Percentiles rank a stretch among this genome's conserved stretches.
Conservation (phyloP, 2,113 vertebrate species). For the Trogon melanurus region DNA sequence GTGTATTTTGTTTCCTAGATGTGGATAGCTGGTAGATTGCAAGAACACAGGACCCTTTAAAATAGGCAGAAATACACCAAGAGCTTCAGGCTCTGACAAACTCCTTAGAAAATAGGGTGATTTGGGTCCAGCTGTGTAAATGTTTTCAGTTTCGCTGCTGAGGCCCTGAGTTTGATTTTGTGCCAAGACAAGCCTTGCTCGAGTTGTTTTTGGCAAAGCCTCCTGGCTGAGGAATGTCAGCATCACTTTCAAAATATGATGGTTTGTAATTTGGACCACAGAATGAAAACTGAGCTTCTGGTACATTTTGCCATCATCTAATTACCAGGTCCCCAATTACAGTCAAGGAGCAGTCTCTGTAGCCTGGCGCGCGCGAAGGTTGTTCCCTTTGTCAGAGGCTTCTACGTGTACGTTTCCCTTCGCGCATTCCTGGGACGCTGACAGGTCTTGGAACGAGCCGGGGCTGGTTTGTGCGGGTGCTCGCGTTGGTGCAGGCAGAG, state of each 20-base stretch:
- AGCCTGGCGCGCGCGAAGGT: constrained; percentile 71
- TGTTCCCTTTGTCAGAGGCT: constrained; percentile 72
- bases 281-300: constrained; percentile 87
- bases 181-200: constrained; percentile 92
- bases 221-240: constrained; percentile 94
- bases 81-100: constrained; percentile 71
- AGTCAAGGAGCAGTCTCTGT: constrained; percentile 73
- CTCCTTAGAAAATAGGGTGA: constrained; percentile 81
- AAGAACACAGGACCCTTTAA: constrained; percentile 79
- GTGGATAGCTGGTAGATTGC: constrained; percentile 26
- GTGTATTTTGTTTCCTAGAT: constrained; percentile 67
- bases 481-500: accelerated
- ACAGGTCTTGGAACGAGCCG: not conserved
- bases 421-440: not conserved
- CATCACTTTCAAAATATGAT: constrained; percentile 93
- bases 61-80: constrained; percentile 52
- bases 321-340: constrained; percentile 80
- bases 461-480: accelerated
- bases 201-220: constrained; percentile 94
- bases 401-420: not conserved
- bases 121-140: constrained; percentile 98
- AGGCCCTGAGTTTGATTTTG: constrained; percentile 86
- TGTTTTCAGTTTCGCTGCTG: constrained; percentile 96
- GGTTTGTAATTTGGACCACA: constrained; percentile 89
- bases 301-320: constrained; percentile 86